phyloP scores from a whole-genome alignment of 2,888 invertebrate genomes.

The Erynnis tages region DNA sequence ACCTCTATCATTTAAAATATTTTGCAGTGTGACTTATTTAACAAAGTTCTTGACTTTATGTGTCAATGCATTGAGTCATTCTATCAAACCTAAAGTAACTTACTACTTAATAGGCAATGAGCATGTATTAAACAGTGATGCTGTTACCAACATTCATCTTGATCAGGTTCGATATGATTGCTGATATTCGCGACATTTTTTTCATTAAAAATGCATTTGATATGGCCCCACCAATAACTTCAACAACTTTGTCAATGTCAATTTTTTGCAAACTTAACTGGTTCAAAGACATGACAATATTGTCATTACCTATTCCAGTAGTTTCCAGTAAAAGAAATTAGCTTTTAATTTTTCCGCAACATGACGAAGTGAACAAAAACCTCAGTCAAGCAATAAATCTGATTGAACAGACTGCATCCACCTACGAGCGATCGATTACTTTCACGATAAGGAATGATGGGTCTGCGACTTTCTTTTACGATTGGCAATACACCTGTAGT shows the following conservation, averaged over 20 bases:
- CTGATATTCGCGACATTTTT: not conserved
- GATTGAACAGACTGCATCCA: slow-evolving; percentile 61
- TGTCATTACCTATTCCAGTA: too few relatives aligned
- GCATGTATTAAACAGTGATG: slow-evolving; percentile 58
- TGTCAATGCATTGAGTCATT: slow-evolving; percentile 76
- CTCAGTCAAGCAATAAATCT: too few relatives aligned
- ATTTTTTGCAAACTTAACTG: too few relatives aligned
- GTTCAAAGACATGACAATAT: too few relatives aligned
- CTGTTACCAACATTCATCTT: slow-evolving; percentile 65
- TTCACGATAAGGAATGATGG: slow-evolving; percentile 69
- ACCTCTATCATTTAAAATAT: slow-evolving; percentile 78
- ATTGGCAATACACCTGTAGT: slow-evolving; percentile 58
- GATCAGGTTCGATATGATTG: slow-evolving; percentile 55
- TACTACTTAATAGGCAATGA: slow-evolving; percentile 69
- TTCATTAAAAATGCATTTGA: too few relatives aligned
- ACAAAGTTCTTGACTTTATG: slow-evolving; percentile 73
- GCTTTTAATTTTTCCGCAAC: too few relatives aligned
- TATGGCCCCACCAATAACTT: too few relatives aligned
- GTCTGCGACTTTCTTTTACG: slow-evolving; percentile 68
- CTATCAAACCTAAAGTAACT: slow-evolving; percentile 73
- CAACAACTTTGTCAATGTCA: too few relatives aligned
- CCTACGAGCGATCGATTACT: slow-evolving; percentile 63
- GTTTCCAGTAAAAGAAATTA: too few relatives aligned
- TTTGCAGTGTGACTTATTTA: slow-evolving; percentile 77
- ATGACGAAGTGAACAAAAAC: too few relatives aligned